Base-by-base conservation (phyloP, 2,797 vertebrate genomes). In the Chelmon rostratus region DNA sequence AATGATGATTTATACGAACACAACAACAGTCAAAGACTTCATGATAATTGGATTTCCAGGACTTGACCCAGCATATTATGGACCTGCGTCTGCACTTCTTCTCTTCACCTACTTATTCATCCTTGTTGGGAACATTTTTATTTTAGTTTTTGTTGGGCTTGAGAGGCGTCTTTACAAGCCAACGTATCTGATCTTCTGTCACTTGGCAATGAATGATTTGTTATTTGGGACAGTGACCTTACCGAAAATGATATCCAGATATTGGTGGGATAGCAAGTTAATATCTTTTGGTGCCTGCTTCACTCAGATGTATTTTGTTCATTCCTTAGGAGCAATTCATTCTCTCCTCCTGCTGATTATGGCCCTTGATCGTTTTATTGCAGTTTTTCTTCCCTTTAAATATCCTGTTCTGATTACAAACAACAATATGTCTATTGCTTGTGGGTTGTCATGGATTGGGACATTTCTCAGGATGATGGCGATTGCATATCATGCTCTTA, bases 391-490 rank as follows among this genome's bases (percentile, higher is more conserved):
- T n/a, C 93, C 92, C 9, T 57, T 92, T 4, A 78, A 38, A 50
- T 95, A 95, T 23, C 62, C 85, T 18, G 71, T 79, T 10, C 64
- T 95, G 8, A 90, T 95, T 81, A 95, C 86, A 35, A 91, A 80
- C 50, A 53, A 79, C 42, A 25, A 9, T 77, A 67, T 79, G 73
- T 50, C 31, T n/a, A 1, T 85, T 59, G 5, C 69, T 87, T 74
- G 89, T 63, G 15, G 18, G 56, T 65, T n/a, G 83, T 89, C 72
- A 73, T 92, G 77, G 40, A 80, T 38, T 72, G 76, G 68, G 86
- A 88, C 62, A 85, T 90, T 81, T 52, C 78, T 47, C 38, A 53
- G 76, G 19, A 73, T 84, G 53, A 3, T 40, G 3, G 62, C 12
- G 1, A 6, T 83, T 69, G 82, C 93, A 1, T 7, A 38, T 3